Base-by-base conservation (phyloP, 2,888 invertebrate species). In the Hylaea fasciaria region DNA sequence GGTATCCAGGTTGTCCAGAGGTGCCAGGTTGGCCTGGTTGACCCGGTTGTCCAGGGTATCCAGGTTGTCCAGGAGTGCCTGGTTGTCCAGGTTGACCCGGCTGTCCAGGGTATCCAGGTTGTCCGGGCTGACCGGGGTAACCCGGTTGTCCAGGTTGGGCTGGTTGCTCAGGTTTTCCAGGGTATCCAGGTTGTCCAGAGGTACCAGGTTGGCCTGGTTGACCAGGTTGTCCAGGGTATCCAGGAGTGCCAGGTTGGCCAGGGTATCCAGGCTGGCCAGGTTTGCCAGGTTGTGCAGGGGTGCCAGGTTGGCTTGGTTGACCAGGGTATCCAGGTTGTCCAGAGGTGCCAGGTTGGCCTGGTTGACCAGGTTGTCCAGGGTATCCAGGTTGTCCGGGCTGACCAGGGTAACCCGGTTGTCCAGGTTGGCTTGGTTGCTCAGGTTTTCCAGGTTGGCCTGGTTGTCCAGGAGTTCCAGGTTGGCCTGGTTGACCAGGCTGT, bases 91-190 rank as follows among this genome's bases (percentile, higher is more conserved):
- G 73, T 4, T 77, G 65, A 22, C 77, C 75, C 41, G 82, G 82
- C 32, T 79, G 67, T 0, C 82, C 82, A 35, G 86, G 86, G 1
- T 79, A 71, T 40, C 77, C 80, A 37, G 77, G 77, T 1, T 69
- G 17, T 0, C 71, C 70, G 13, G 72, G 68, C 12, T 62, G 62
- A 29, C 70, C 74, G 8, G 61, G 71, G 57, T 28, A 1, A 78
- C 74, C 72, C 7, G 72, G 69, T 16, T 66, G 50, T 40, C 74
- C 73, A 11, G 80, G 74, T 3, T 69, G 44, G 0, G 71, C 70
- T 52, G 56, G 74, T 46, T 16, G 37, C 39, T 46, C 73, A 57
- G 54, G 74, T 62, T 54, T 57, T 40, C 40, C 73, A 49, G 68
- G 77, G 35, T 66, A 50, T 43, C 56, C 56, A 5, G 44, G 55